A percentile compares a stretch with the other conserved stretches of the same genome.
Evolutionary conservation across 2,113 vertebrate genomes (phyloP).

Genomic region (Python bivittatus): DNA sequence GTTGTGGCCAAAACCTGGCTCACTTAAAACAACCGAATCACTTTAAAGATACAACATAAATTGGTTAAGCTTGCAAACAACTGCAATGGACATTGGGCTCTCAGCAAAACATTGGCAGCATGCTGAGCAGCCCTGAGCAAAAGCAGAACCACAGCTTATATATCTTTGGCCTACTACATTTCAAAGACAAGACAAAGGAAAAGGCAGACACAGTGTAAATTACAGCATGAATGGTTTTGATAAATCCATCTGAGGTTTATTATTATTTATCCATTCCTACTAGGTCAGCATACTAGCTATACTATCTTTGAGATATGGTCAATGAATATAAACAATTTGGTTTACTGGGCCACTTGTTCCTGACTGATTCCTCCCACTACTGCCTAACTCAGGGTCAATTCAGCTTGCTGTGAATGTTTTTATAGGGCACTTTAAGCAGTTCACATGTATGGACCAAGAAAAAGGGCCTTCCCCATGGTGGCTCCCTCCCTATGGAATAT

Average conservation of each 20-base stretch:
- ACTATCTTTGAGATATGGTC: neutral
- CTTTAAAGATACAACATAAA: neutral
- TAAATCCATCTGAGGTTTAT: neutral
- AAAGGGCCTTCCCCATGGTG: too few species aligned
- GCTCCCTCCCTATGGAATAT: too few species aligned
- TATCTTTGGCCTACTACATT: neutral
- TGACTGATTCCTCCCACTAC: neutral
- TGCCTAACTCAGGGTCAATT: neutral
- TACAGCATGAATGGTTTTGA: neutral
- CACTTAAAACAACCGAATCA: neutral
- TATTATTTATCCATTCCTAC: neutral
- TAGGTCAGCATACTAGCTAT: neutral
- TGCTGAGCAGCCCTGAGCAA: neutral
- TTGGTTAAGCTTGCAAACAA: neutral
- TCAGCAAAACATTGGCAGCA: neutral
- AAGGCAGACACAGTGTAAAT: neutral
- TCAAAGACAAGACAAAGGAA: neutral
- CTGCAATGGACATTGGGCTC: neutral
- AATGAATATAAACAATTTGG: neutral
- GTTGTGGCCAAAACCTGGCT: neutral
- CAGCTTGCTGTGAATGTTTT: neutral
- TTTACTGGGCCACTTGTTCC: neutral
- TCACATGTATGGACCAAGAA: too few species aligned
- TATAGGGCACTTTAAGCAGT: neutral
- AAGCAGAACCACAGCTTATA: neutral